Evolutionary conservation across 30 jellyfish, hydroid and myxozoan species (phyloP).

Genomic region (Cassiopea xamachana): DNA sequence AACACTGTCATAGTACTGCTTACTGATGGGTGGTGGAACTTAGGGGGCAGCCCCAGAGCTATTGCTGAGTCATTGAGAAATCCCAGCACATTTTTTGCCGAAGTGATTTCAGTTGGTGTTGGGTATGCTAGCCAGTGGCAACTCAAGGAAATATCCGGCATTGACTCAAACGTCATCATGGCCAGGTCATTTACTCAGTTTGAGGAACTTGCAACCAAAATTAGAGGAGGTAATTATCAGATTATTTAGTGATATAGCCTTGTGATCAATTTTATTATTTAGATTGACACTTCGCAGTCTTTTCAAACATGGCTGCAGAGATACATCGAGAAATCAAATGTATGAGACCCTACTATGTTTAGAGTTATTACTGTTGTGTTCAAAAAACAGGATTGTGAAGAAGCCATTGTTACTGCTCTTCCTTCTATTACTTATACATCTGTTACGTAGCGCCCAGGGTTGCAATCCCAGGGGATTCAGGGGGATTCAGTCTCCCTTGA

Average conservation of each 20-base stretch:
- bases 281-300: neutral
- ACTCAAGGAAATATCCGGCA: slow-evolving; percentile 79
- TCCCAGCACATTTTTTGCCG: slow-evolving; percentile 62
- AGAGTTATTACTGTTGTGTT: too few relatives aligned
- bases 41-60: slow-evolving; percentile 83
- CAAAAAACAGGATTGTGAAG: too few relatives aligned
- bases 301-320: too few relatives aligned
- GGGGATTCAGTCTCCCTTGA: too few relatives aligned
- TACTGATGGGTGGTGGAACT: slow-evolving; percentile 95
- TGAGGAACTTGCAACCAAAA: slow-evolving; percentile 85
- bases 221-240: slow-evolving; percentile 88
- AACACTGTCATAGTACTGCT: slow-evolving; percentile 89
- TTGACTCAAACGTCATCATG: slow-evolving; percentile 62
- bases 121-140: slow-evolving; percentile 51
- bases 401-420: too few relatives aligned
- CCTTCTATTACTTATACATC: too few relatives aligned
- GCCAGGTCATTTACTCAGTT: slow-evolving; percentile 81
- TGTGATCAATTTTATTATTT: neutral
- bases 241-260: neutral
- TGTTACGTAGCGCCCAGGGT: too few relatives aligned
- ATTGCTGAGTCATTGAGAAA: slow-evolving; percentile 66
- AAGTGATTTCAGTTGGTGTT: slow-evolving; percentile 92
- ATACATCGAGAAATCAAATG: too few relatives aligned
- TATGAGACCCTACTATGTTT: too few relatives aligned
- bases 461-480: too few relatives aligned